These are phyloP conservation scores for Galerucella nymphaeae DNA, from an alignment of 2,888 invertebrate species.

Conservation along the genomic window DNA sequence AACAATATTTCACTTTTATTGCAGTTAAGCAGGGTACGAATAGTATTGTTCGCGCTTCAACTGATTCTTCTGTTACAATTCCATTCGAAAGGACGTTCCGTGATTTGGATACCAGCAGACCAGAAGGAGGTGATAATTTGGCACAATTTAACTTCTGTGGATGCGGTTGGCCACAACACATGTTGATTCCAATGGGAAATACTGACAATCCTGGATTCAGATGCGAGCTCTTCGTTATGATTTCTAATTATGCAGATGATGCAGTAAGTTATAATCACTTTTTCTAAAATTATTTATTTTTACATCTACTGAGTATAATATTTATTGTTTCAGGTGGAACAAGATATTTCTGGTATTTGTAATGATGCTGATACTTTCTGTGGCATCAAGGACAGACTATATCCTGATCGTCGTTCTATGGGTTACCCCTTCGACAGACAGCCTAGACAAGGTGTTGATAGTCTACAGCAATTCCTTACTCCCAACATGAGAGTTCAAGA, in stretches of 20 bases:
- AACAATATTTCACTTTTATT: slow-evolving; percentile 16
- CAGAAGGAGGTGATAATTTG: slow-evolving; percentile 68
- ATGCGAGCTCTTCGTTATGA: slow-evolving; percentile 80
- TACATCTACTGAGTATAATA: not conserved
- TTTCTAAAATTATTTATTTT: not conserved
- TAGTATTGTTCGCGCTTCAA: slow-evolving; percentile 73
- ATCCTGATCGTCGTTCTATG: slow-evolving; percentile 86
- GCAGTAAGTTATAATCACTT: slow-evolving; percentile 63
- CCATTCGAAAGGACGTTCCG: slow-evolving; percentile 86
- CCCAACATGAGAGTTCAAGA: slow-evolving; percentile 78
- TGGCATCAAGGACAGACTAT: slow-evolving; percentile 79
- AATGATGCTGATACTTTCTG: slow-evolving; percentile 83
- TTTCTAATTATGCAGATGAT: slow-evolving; percentile 79
- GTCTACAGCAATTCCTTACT: slow-evolving; percentile 75
- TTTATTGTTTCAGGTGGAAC: slow-evolving; percentile 64
- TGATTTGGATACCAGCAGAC: slow-evolving; percentile 73
- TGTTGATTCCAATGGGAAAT: slow-evolving; percentile 80
- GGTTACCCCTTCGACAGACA: slow-evolving; percentile 84
- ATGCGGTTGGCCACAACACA: slow-evolving; percentile 89
- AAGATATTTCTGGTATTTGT: slow-evolving; percentile 70
- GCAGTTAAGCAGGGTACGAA: slow-evolving; percentile 77
- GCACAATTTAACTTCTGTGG: slow-evolving; percentile 84
- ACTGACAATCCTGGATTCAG: slow-evolving; percentile 69
- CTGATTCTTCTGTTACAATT: slow-evolving; percentile 83
- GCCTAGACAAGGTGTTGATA: slow-evolving; percentile 69